Base-by-base conservation (phyloP, 2,888 invertebrate genomes). In the Creontiades dilutus region DNA sequence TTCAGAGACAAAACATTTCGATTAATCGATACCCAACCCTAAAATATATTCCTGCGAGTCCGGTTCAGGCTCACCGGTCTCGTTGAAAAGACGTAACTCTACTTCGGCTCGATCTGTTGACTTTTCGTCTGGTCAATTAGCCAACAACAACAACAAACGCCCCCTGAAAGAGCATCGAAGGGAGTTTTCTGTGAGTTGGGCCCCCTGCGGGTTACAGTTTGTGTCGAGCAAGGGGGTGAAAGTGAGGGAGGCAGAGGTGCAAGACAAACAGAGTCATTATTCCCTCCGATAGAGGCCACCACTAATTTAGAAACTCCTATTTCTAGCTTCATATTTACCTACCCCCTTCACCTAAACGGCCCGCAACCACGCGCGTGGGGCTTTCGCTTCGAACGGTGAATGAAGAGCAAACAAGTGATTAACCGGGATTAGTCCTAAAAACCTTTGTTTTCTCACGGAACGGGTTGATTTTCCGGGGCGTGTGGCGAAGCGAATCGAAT, bases 371-470 rank as follows among this genome's bases (percentile, higher is more conserved):
- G 23, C 68, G 68, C 23, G 68, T 23, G 23, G 23, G 23, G 19
- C 11, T 12, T 23, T 68, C 3, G 19, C 23, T 23, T 23, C 9
- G 68, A 12, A 23, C 12, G 23, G 68, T 19, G 68, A 23, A 68
- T 68, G 78, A 46, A 78, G 46, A 37, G 19, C 78, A 37, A 78
- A 78, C 78, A 78, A n/a, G n/a, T 78, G 78, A 47, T 78, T 78
- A 37, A 78, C 78, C 14, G 78, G 19, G 78, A 78, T 78, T 78
- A 78, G 46, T 46, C 46, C 78, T 46, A 37, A 78, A 78, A 68
- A 19, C 68, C 19, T 12, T 68, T 19, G 19, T 68, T 68, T 68
- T 27, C 23, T 7, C 37, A 2, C 2, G 68, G 19, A 12, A 68
- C 19, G 27, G 68, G 68, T 68, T 68, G 68, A 68, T 68, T 68